Evolutionary conservation across 2,888 invertebrate species (phyloP), one percentile per base, ranked within the genome.

Genomic region (Prenolepis imparis): DNA sequence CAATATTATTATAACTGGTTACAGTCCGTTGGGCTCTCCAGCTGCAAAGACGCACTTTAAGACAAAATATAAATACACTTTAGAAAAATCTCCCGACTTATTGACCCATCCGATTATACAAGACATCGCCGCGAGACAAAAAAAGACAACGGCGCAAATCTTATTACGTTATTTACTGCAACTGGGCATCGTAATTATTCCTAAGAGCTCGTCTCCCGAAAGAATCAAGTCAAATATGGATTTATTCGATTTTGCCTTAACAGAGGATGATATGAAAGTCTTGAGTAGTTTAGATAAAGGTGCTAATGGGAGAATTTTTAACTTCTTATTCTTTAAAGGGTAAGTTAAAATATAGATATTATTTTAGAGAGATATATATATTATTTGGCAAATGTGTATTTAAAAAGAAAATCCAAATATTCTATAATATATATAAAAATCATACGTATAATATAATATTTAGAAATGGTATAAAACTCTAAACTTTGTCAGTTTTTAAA

Each of bases 11-110:
- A 94, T 97, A 39, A 97, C 97, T 4, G 97, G 97, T 0, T 97
- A 97, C 92, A 96, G 97, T 48, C 97, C 97, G 0, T 94, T 97
- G 18, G 97, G 97, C 15, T 97, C 97, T 85, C 97, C 97, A 5
- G 97, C 96, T 8, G 96, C 97, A 18, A 96, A 96, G 92, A 70
- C 84, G 2, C 94, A 94, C 63, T 94, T 94, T 83, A 91, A 94
- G 90, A 90, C 90, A 5, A 94, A 94, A 84, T 94, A 94, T 84
- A 93, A 94, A 72, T 93, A 92, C 73, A 92, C 83, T 41, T 15
- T 87, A 28, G 91, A 92, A 1, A 86, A 91, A 83, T 94, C 92
- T 84, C 96, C 97, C 4, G 96, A 97, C 92, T 95, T 97, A 70
- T 92, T 97, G 72, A 95, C 96, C 9, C 96, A 96, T 88, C 95